Evolutionary conservation across 2,797 vertebrate genomes (phyloP), one percentile per base, ranked within the genome.

Genomic region (Megaceryle alcyon): DNA sequence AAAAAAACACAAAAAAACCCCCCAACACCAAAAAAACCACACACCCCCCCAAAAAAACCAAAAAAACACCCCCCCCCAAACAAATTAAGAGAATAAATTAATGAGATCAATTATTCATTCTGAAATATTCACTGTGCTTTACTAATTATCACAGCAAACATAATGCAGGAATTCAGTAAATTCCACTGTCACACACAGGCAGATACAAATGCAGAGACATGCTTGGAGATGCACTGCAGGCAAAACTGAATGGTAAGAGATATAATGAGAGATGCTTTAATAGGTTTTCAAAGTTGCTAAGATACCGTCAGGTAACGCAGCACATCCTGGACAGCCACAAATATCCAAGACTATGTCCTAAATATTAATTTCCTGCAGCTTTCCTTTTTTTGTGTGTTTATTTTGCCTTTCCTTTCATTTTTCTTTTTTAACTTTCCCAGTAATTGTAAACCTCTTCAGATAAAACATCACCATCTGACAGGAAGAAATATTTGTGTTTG

Each of bases 221-320:
- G 61, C 48, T 76, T 86, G 65, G 70, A 90, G 90, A 91, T 3
- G 8, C 33, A 80, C 82, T 91, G 85, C 75, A 88, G 86, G 81
- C 82, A 84, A 37, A 63, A 22, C 2, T 66, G 57, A 78, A 72
- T 31, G 75, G 68, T 37, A 69, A 61, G 26, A 76, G 56, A 84
- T 76, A 90, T 79, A 95, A 97, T 94, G 95, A 92, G 92, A 94
- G 56, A 84, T 26, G 48, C 31, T 82, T 92, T 95, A 91, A 90
- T 81, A 85, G 80, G 44, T 87, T 96, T 85, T 92, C 92, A 82
- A 93, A 97, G 94, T 95, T 97, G 94, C 92, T 96, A 94, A 96
- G 94, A 89, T 93, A 96, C 88, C 10, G 6, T 44, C 81, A 91
- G 77, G 91, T 91, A 90, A 37, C 0, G 0, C 10, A 75, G 57